Conservation (phyloP, 2,888 invertebrate species). For the Sarcophaga subvicina region DNA sequence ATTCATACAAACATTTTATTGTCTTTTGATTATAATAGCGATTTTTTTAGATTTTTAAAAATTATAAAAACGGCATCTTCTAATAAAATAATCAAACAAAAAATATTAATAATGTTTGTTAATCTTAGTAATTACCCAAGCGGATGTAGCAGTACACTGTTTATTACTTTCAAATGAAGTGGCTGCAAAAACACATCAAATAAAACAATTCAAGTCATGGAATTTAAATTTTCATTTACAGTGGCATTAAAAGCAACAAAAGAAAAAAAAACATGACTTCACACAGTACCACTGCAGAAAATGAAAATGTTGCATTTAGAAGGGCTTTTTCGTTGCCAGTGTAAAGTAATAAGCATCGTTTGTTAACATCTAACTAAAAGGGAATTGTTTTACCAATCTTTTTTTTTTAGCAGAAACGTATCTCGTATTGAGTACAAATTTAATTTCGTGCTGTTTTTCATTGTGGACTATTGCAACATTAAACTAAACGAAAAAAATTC, state of each 20-base stretch:
- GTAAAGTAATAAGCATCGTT: too few species aligned
- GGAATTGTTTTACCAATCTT: too few species aligned
- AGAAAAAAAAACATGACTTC: too few species aligned
- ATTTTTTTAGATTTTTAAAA: slow-evolving; percentile 11
- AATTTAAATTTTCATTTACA: background rate
- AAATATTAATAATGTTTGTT: slow-evolving; percentile 13
- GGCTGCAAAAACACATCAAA: background rate
- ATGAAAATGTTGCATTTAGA: too few species aligned
- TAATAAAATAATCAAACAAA: slow-evolving; percentile 7
- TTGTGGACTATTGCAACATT: background rate
- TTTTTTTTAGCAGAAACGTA: too few species aligned
- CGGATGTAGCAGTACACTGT: slow-evolving; percentile 6
- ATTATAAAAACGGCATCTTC: slow-evolving; percentile 11
- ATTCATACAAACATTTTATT: background rate
- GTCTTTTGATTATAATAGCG: background rate
- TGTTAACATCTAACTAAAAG: too few species aligned
- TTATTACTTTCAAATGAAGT: background rate
- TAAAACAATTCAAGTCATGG: background rate
- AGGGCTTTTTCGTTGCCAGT: too few species aligned
- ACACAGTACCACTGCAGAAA: too few species aligned
- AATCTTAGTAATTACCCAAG: background rate
- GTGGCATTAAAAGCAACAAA: background rate
- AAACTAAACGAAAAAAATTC: background rate
- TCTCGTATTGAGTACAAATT: too few species aligned
- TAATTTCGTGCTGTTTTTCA: background rate